Conservation (phyloP, 1,140 invertebrate genomes). For the Sarcophaga bullata region DNA sequence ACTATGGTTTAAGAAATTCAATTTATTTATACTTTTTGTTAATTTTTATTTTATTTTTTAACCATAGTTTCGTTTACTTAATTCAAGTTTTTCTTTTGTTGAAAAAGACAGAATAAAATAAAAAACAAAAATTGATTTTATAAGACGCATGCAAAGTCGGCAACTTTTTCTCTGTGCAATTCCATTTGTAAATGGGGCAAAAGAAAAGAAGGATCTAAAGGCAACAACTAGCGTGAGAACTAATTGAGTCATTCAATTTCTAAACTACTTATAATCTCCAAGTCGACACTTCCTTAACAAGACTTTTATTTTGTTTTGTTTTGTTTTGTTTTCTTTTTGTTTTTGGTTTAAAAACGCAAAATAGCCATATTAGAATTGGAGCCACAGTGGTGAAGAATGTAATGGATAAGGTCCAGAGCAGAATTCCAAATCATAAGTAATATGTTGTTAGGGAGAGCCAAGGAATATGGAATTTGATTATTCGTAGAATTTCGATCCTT, state of each 20-base stretch:
- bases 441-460: not conserved
- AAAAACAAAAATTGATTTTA: too few species aligned
- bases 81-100: too few species aligned
- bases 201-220: not conserved
- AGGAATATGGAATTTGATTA: not conserved
- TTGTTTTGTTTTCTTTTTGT: not conserved
- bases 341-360: not conserved
- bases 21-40: too few species aligned
- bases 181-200: not conserved
- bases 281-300: constrained; percentile 32
- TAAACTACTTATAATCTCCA: constrained; percentile 24
- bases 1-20: not conserved
- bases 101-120: too few species aligned
- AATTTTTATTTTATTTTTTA: too few species aligned
- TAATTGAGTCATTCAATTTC: constrained; percentile 42
- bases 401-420: too few species aligned
- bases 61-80: too few species aligned
- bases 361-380: too few species aligned
- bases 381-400: too few species aligned
- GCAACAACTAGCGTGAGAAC: constrained; percentile 39
- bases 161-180: not conserved
- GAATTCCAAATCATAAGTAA: not conserved
- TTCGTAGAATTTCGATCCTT: not conserved
- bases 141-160: not conserved
- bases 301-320: not conserved